phyloP scores from a whole-genome alignment of 2,113 vertebrate species.

The Scopus umbretta region DNA sequence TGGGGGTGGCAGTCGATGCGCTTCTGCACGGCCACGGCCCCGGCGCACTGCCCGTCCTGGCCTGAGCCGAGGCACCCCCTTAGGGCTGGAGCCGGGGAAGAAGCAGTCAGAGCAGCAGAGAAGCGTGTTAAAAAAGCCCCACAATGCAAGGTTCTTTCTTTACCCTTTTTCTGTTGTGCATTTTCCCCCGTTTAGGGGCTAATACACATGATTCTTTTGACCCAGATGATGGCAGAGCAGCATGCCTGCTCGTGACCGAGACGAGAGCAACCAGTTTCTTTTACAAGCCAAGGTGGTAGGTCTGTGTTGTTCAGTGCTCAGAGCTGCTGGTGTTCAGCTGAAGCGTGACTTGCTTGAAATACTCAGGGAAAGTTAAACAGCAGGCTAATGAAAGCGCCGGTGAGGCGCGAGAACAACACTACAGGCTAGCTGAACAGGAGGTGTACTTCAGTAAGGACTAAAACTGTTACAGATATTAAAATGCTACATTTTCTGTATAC shows the following conservation, averaged over 20 bases:
- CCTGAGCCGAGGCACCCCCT: background rate
- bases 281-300: background rate
- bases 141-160: accelerated
- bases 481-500: background rate
- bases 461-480: accelerated
- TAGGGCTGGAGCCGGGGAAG: background rate
- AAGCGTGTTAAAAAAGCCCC: accelerated
- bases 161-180: accelerated
- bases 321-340: background rate
- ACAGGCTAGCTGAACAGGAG: background rate
- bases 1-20: background rate
- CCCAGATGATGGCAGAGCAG: background rate
- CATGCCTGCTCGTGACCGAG: accelerated
- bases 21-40: background rate
- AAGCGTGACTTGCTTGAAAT: background rate
- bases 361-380: background rate
- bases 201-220: accelerated
- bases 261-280: background rate
- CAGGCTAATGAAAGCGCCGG: background rate
- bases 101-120: background rate
- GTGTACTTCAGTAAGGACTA: background rate
- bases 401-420: accelerated
- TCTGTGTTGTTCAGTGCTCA: background rate
- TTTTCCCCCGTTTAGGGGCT: background rate
- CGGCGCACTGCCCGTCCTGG: accelerated